Conservation (phyloP, 1,140 invertebrate species). For the Pissodes strobi region DNA sequence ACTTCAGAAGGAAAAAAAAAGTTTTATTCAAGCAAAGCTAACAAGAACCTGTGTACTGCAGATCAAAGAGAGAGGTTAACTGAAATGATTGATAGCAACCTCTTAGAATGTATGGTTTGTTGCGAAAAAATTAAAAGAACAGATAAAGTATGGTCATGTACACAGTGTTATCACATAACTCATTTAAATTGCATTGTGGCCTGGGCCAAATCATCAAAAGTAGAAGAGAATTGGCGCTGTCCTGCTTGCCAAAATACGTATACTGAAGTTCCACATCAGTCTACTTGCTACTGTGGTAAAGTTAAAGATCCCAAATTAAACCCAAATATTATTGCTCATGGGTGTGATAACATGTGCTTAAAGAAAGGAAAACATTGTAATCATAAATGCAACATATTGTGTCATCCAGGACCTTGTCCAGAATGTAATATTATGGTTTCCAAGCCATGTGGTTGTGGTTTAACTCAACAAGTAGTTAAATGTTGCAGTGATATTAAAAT, state of each 20-base stretch:
- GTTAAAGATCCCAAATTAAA: constrained; percentile 65
- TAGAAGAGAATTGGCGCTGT: constrained; percentile 84
- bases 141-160: constrained; percentile 87
- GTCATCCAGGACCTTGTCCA: constrained; percentile 90
- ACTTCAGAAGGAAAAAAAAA: background rate
- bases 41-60: constrained; percentile 43
- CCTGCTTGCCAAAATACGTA: constrained; percentile 85
- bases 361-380: constrained; percentile 68
- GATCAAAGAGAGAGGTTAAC: constrained; percentile 79
- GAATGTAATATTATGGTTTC: constrained; percentile 67
- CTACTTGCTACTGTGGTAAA: constrained; percentile 86
- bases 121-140: constrained; percentile 80
- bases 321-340: constrained; percentile 72
- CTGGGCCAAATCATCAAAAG: constrained; percentile 84
- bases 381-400: constrained; percentile 84
- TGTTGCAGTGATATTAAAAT: constrained; percentile 72
- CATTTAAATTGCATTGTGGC: constrained; percentile 88
- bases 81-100: constrained; percentile 76
- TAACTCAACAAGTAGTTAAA: constrained; percentile 67
- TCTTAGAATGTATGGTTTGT: constrained; percentile 91
- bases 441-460: constrained; percentile 75
- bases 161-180: constrained; percentile 87
- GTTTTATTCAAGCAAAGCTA: background rate
- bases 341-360: constrained; percentile 85
- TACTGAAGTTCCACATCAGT: constrained; percentile 69